phyloP scores from a whole-genome alignment of 2,888 invertebrate species.

The Selenia dentaria region DNA sequence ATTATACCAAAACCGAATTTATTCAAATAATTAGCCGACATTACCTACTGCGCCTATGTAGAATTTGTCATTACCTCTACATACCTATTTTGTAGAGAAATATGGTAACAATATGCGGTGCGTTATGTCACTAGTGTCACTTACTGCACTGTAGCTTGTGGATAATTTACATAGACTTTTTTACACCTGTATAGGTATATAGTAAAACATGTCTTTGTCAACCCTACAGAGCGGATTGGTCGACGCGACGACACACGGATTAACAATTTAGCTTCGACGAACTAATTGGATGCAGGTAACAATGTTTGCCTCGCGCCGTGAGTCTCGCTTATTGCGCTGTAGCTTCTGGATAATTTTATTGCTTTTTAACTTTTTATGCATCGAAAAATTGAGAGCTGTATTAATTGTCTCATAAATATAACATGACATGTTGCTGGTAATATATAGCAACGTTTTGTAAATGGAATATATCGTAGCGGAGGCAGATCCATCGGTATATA shows the following conservation, averaged over 20 bases:
- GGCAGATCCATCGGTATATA: not conserved
- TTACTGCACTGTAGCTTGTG: too few relatives aligned
- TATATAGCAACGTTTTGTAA: not conserved
- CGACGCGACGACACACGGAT: slow-evolving; percentile 42
- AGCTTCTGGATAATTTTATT: slow-evolving; percentile 46
- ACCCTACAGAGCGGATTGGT: slow-evolving; percentile 26
- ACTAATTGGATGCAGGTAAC: slow-evolving; percentile 68
- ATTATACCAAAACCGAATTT: too few relatives aligned
- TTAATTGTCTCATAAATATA: slow-evolving; percentile 24
- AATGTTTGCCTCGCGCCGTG: slow-evolving; percentile 53
- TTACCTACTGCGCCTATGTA: too few relatives aligned
- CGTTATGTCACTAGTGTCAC: too few relatives aligned
- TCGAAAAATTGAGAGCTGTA: slow-evolving; percentile 38
- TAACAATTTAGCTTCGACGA: slow-evolving; percentile 56
- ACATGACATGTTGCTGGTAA: not conserved
- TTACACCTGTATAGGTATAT: too few relatives aligned
- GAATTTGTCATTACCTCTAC: too few relatives aligned
- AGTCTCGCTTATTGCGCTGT: slow-evolving; percentile 33
- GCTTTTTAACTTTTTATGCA: slow-evolving; percentile 45
- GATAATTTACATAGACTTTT: too few relatives aligned
- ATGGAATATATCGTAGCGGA: not conserved
- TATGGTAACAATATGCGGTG: too few relatives aligned
- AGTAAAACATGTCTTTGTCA: too few relatives aligned
- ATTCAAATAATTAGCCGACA: too few relatives aligned
- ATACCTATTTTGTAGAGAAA: too few relatives aligned